These are phyloP conservation scores for Eubucco bourcierii DNA, from an alignment of 2,113 vertebrate species.

Conservation along the genomic window DNA sequence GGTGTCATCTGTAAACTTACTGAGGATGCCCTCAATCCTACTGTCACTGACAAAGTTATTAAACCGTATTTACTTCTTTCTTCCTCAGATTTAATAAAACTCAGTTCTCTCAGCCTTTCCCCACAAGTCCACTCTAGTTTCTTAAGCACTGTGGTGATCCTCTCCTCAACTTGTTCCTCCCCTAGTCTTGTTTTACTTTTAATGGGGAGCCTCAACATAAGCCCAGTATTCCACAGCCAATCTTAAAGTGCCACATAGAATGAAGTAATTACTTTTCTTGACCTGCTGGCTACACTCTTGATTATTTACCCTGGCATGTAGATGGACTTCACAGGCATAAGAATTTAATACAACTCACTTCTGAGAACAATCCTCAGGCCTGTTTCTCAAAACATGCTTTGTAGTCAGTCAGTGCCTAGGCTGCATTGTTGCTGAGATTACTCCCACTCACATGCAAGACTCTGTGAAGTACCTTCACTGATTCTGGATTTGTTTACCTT, in stretches of 20 bases:
- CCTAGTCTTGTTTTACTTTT: not conserved
- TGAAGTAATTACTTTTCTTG: not conserved
- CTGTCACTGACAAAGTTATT: too few relatives aligned
- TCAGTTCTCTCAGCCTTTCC: not conserved
- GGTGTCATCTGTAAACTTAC: too few relatives aligned
- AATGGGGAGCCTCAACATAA: not conserved
- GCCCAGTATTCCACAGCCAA: not conserved
- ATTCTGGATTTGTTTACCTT: not conserved
- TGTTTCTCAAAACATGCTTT: not conserved
- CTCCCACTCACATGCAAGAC: rapidly evolving
- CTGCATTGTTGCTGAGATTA: not conserved
- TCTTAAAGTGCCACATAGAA: not conserved
- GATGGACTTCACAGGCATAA: not conserved
- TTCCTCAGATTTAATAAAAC: not conserved
- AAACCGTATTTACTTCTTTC: too few relatives aligned
- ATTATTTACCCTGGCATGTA: rapidly evolving
- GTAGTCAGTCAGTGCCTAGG: not conserved
- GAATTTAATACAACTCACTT: not conserved
- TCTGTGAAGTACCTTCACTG: rapidly evolving
- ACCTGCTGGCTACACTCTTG: not conserved
- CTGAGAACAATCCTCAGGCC: not conserved
- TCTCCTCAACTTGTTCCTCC: not conserved
- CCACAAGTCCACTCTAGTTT: not conserved
- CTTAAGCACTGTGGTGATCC: not conserved
- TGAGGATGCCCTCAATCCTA: too few relatives aligned